Evolutionary conservation across 2,888 invertebrate genomes (phyloP).

Genomic region (Ormyrus rosae): DNA sequence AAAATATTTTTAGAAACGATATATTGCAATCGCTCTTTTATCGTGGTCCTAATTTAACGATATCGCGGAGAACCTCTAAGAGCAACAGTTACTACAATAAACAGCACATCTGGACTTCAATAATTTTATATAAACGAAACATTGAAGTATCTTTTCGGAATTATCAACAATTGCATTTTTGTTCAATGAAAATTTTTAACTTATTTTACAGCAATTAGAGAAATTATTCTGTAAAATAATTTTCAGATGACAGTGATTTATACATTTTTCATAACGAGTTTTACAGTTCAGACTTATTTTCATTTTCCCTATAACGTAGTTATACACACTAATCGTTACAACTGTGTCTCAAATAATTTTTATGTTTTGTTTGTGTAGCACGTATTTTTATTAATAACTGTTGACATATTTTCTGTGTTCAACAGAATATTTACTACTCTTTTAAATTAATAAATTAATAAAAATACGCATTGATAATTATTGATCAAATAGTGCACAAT

Average conservation of each 20-base stretch:
- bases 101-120: conserved; percentile 34
- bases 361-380: conserved; percentile 33
- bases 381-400: conserved; percentile 33
- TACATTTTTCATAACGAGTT: conserved; percentile 52
- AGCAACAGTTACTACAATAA: conserved; percentile 37
- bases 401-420: conserved; percentile 43
- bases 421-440: conserved; percentile 44
- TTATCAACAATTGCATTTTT: conserved; percentile 44
- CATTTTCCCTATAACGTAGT: conserved; percentile 42
- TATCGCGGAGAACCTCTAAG: conserved; percentile 32
- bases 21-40: conserved; percentile 42
- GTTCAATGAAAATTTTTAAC: conserved; percentile 48
- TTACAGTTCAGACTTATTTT: conserved; percentile 55
- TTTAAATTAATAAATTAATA: conserved; percentile 57
- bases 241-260: conserved; percentile 42
- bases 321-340: conserved; percentile 39
- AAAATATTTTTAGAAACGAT: conserved; percentile 50
- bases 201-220: conserved; percentile 46
- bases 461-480: conserved; percentile 51
- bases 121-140: conserved; percentile 44
- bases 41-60: conserved; percentile 19
- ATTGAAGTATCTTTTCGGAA: conserved; percentile 40
- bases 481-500: conserved; percentile 35
- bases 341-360: conserved; percentile 46
- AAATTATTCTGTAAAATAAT: conserved; percentile 45